phyloP scores from a whole-genome alignment of 2,113 vertebrate species.

The Numenius arquata region DNA sequence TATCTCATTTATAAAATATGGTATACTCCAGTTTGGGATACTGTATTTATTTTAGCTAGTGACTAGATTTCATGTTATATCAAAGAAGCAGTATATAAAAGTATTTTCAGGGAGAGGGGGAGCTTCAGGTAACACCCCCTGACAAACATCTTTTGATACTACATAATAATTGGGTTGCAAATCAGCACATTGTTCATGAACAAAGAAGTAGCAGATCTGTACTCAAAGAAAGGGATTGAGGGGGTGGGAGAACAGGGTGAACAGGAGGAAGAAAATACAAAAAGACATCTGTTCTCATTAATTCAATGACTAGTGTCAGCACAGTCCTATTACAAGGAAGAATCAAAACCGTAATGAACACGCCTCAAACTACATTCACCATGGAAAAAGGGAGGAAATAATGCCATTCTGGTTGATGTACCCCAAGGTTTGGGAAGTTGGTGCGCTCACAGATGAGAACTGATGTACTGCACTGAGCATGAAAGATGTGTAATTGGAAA shows the following conservation, averaged over 20 bases:
- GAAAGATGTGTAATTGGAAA: not conserved
- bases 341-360: not conserved
- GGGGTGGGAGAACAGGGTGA: not conserved
- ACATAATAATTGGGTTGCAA: not conserved
- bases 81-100: not conserved
- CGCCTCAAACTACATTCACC: not conserved
- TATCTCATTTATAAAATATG: not conserved
- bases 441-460: not conserved
- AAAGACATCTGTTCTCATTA: conserved; percentile 42
- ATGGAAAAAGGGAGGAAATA: not conserved
- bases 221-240: not conserved
- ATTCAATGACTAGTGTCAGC: not conserved
- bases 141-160: not conserved
- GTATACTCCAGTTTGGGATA: not conserved
- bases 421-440: not conserved
- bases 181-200: not conserved
- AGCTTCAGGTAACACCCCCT: not conserved
- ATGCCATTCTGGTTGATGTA: not conserved
- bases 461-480: not conserved
- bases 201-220: not conserved
- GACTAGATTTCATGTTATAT: not conserved
- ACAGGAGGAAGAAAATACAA: not conserved
- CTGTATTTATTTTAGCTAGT: not conserved
- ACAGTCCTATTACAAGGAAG: not conserved
- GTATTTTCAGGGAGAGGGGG: not conserved